phyloP scores from a whole-genome alignment of 1,140 invertebrate genomes.

The Drosophila fuyamai region DNA sequence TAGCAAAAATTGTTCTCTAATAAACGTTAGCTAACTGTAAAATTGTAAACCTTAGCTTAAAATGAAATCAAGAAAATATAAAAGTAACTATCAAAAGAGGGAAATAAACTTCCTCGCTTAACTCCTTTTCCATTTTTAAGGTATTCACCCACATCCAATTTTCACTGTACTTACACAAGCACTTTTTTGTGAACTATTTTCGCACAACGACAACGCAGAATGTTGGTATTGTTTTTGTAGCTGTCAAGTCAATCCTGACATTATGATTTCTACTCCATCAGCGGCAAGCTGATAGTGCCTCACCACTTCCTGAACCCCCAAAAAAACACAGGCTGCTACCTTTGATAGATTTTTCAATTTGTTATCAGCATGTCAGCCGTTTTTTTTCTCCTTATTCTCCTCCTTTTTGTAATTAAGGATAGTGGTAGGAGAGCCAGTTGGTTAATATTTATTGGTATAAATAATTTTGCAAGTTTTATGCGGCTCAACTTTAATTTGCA shows the following conservation, averaged over 20 bases:
- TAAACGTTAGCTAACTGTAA: too few species aligned
- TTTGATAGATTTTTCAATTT: conserved; percentile 59
- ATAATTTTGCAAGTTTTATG: conserved; percentile 63
- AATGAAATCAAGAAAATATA: too few species aligned
- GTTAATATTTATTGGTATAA: conserved; percentile 73
- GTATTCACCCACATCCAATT: neutral
- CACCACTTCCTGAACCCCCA: too few species aligned
- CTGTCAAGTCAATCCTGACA: conserved; percentile 35
- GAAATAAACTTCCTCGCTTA: too few species aligned
- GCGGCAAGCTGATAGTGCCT: neutral
- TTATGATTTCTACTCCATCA: conserved; percentile 53
- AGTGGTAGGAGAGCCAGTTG: conserved; percentile 1
- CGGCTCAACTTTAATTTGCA: conserved; percentile 78
- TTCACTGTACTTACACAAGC: neutral
- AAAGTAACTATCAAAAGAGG: too few species aligned
- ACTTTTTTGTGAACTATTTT: conserved; percentile 8
- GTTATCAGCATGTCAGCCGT: conserved; percentile 32
- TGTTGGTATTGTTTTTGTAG: conserved; percentile 19
- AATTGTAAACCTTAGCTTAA: too few species aligned
- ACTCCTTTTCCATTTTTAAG: neutral
- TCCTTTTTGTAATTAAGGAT: conserved; percentile 57
- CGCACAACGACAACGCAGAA: conserved; percentile 17
- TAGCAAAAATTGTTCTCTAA: too few species aligned
- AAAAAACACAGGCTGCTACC: conserved; percentile 19
- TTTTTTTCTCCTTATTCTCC: conserved; percentile 27